Evolutionary conservation across 2,797 vertebrate genomes (phyloP).

Genomic region (Aselliscus stoliczkanus): DNA sequence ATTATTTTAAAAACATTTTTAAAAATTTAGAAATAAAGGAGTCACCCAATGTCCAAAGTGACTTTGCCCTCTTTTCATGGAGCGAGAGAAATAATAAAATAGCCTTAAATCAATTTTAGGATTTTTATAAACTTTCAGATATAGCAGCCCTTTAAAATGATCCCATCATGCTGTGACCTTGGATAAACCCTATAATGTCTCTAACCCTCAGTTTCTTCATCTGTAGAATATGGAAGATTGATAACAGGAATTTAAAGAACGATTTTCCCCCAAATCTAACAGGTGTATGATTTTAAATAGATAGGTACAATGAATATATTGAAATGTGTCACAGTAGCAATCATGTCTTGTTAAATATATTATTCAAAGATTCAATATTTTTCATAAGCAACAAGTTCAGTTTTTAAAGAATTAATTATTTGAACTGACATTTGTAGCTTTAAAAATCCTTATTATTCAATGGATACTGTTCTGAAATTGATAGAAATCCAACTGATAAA

Average conservation of each 20-base stretch:
- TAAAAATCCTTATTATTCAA: background rate
- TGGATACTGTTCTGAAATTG: background rate
- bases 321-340: background rate
- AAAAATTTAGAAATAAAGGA: background rate
- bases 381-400: background rate
- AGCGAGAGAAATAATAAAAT: background rate
- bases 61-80: background rate
- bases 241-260: background rate
- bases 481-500: background rate
- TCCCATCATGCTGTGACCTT: background rate
- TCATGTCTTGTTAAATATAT: background rate
- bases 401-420: background rate
- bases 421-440: background rate
- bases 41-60: too few relatives aligned
- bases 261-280: accelerated
- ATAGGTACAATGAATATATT: background rate
- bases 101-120: background rate
- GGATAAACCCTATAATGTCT: background rate
- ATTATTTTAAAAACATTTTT: background rate
- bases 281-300: background rate
- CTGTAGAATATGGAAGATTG: background rate
- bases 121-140: background rate
- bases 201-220: background rate
- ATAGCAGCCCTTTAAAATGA: background rate
- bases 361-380: background rate